Base-by-base conservation (phyloP, 2,113 vertebrate genomes). In the Sander vitreus region DNA sequence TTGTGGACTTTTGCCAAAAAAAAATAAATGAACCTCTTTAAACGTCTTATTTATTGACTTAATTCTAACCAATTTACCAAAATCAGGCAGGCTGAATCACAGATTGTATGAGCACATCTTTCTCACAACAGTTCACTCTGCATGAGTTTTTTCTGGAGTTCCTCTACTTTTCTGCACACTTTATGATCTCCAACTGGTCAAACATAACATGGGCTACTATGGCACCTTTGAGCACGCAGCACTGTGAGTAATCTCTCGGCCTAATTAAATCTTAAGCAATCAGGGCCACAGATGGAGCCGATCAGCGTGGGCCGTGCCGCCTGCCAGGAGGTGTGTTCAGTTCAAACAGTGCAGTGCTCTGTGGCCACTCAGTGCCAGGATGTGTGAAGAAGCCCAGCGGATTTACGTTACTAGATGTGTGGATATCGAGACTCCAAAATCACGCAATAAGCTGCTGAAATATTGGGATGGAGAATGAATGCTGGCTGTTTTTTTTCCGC, bases 211-310 rank as follows among this genome's bases (percentile, higher is more conserved):
- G 0, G 1, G 7, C 7, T n/a, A 16, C 36, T 6, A 5, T 23
- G 59, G 39, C 74, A 79, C 76, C 76, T 83, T 78, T 27, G 58
- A 39, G 65, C 77, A 62, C 48, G 59, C 12, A n/a, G 30, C 16
- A 3, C 27, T 0, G 48, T 23, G 7, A 27, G 27, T 92, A 89
- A 91, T 89, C 91, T 75, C 33, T 48, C 36, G 71, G 63, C 71
- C 83, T 90, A 55, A 81, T 92, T 88, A 78, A 73, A 64, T 82
- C 86, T 84, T 45, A 70, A 86, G 47, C 72, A 71, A 83, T 86
- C 88, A 55, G 54, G 60, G 67, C 75, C 80, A 79, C 91, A 91
- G 91, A 91, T 88, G 89, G 89, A 81, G 78, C 73, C 33, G 80
- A 77, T 33, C 84, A 76, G 83, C 69, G 48, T 54, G 84, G 60